Evolutionary conservation across 2,797 vertebrate genomes (phyloP).

Genomic region (Scleropages formosus): DNA sequence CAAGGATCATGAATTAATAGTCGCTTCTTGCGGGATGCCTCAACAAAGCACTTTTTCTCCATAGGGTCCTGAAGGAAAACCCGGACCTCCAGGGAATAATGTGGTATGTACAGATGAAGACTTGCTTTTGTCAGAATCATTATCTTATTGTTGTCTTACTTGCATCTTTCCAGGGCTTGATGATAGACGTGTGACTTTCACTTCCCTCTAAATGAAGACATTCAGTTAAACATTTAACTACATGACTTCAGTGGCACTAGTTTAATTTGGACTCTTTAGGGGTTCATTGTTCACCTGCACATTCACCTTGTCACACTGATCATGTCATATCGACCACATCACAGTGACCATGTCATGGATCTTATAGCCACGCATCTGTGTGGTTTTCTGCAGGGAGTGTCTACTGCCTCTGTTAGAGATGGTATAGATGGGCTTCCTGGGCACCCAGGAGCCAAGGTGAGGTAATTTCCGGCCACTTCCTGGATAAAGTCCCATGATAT

Average conservation of each 20-base stretch:
- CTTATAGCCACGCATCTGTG: not conserved
- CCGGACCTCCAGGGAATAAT: constrained; percentile 63
- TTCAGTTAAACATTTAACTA: too few species aligned
- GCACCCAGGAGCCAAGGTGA: constrained; percentile 67
- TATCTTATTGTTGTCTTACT: not conserved
- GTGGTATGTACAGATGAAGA: constrained; percentile 49
- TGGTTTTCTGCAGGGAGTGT: constrained; percentile 53
- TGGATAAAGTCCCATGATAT: too few species aligned
- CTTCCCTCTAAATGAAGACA: too few species aligned
- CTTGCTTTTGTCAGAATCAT: not conserved
- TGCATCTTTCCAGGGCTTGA: not conserved
- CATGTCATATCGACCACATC: too few species aligned
- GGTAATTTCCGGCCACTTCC: not conserved
- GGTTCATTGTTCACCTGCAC: too few species aligned
- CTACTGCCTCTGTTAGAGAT: constrained; percentile 48
- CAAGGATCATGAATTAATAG: constrained; percentile 2
- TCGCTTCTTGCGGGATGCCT: not conserved
- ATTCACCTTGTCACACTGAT: too few species aligned
- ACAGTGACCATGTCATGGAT: not conserved
- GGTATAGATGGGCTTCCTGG: constrained; percentile 59
- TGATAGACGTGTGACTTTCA: not conserved
- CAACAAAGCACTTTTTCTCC: constrained; percentile 30
- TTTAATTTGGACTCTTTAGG: too few species aligned
- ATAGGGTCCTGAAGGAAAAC: constrained; percentile 73
- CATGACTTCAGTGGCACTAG: too few species aligned